A percentile compares a stretch with the other conserved stretches of the same genome.
phyloP scores from a whole-genome alignment of 2,888 invertebrate genomes.

The Drosophila hamatofila region DNA sequence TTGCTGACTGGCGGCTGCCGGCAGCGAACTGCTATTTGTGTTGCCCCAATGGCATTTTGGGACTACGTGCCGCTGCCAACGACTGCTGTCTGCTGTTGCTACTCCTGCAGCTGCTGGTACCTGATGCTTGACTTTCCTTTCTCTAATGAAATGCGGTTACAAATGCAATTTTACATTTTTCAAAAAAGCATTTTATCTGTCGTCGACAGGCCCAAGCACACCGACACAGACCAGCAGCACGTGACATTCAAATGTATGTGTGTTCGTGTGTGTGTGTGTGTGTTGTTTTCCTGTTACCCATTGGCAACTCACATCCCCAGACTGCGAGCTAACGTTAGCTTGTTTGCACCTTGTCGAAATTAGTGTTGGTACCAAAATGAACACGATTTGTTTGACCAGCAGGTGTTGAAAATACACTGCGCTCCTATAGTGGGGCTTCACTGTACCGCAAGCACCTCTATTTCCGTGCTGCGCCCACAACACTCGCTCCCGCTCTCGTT shows the following conservation, averaged over 20 bases:
- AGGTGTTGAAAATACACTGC: constrained; percentile 77
- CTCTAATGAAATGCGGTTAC: constrained; percentile 79
- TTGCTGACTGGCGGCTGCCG: constrained; percentile 28
- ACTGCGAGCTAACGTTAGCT: constrained; percentile 60
- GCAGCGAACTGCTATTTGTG: constrained; percentile 38
- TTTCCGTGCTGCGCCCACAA: background rate
- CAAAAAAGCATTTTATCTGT: constrained; percentile 77
- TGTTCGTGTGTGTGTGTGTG: constrained; percentile 20
- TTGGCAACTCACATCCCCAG: constrained; percentile 23
- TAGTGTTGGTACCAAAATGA: constrained; percentile 78
- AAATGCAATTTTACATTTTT: constrained; percentile 79
- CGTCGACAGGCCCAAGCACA: constrained; percentile 64
- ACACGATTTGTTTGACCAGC: constrained; percentile 79
- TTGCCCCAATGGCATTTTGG: constrained; percentile 39
- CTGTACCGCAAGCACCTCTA: constrained; percentile 34
- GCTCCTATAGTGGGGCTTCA: constrained; percentile 36
- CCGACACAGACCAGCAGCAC: constrained; percentile 32
- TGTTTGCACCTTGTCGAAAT: constrained; percentile 81
- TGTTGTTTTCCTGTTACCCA: constrained; percentile 22
- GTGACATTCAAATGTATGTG: constrained; percentile 37
- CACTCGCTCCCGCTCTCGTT: background rate
- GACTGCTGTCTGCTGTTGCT: constrained; percentile 32
- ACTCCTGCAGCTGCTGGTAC: constrained; percentile 39
- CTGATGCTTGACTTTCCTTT: constrained; percentile 78
- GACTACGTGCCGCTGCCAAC: constrained; percentile 52